phyloP scores from a whole-genome alignment of 1,140 invertebrate genomes.

The Phthorimaea operculella region DNA sequence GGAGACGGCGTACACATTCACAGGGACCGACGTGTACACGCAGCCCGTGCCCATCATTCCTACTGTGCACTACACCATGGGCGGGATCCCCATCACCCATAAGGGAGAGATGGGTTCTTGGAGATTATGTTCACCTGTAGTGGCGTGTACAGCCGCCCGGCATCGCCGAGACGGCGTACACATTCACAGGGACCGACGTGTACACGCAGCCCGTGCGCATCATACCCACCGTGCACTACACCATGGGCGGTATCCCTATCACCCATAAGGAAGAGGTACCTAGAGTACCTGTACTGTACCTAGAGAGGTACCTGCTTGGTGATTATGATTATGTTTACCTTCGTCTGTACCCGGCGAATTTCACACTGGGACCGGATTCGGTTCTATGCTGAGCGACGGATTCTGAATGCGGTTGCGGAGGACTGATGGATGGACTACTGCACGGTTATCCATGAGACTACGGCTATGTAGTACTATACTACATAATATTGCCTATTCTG shows the following conservation, averaged over 20 bases:
- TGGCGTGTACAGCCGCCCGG: conserved; percentile 84
- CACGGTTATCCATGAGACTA: too few species aligned
- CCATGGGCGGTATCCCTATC: conserved; percentile 98
- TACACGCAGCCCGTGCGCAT: conserved; percentile 96
- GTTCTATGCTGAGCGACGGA: too few species aligned
- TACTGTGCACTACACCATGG: conserved; percentile 99
- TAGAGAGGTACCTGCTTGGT: too few species aligned
- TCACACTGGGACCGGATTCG: too few species aligned
- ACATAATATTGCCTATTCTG: too few species aligned
- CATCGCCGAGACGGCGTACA: conserved; percentile 93
- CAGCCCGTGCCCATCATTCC: conserved; percentile 97
- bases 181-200: conserved; percentile 98
- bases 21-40: conserved; percentile 95
- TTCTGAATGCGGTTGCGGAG: too few species aligned
- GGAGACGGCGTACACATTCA: conserved; percentile 97
- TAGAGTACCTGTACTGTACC: too few species aligned
- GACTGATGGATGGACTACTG: too few species aligned
- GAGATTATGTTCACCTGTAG: too few species aligned
- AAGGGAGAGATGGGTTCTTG: conserved; percentile 82
- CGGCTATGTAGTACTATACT: too few species aligned
- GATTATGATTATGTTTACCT: too few species aligned
- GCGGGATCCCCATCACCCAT: conserved; percentile 97
- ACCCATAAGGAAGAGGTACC: conserved; percentile 98
- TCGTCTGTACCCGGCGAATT: too few species aligned
- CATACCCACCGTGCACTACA: conserved; percentile 98